phyloP scores from a whole-genome alignment of 1,140 invertebrate genomes.

The Sycobia sp. region DNA sequence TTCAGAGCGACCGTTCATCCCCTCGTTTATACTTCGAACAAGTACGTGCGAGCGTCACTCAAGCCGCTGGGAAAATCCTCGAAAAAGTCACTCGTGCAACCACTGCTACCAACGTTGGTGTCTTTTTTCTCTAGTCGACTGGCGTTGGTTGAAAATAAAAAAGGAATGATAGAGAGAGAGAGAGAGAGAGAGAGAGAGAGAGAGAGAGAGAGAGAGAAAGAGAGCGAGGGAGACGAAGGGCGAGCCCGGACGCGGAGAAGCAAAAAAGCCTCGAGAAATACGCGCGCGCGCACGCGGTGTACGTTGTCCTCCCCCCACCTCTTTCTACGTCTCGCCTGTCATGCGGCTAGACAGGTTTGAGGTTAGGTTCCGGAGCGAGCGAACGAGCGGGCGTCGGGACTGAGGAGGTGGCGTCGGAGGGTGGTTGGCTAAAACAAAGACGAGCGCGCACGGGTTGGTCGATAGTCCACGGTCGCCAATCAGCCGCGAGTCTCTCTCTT shows the following conservation, averaged over 20 bases:
- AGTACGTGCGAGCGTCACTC: too few relatives aligned
- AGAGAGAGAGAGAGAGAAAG: not conserved
- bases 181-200: conserved; percentile 1
- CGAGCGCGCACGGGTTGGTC: conserved; percentile 57
- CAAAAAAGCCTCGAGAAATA: conserved; percentile 23
- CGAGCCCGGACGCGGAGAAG: too few relatives aligned
- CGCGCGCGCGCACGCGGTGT: not conserved
- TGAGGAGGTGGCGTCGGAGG: conserved; percentile 35
- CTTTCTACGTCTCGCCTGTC: too few relatives aligned
- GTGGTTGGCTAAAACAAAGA: conserved; percentile 60
- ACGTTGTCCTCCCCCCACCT: conserved; percentile 13
- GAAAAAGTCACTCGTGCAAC: not conserved
- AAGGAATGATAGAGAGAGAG: conserved; percentile 7
- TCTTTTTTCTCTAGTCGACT: conserved; percentile 21
- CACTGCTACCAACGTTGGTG: not conserved
- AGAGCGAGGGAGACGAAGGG: too few relatives aligned
- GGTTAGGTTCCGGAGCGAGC: conserved; percentile 37
- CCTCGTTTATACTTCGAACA: too few relatives aligned
- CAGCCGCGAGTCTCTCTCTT: conserved; percentile 46
- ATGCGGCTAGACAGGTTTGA: conserved; percentile 33
- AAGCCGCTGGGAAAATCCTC: too few relatives aligned
- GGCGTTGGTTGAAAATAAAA: conserved; percentile 3
- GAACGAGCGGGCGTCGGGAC: too few relatives aligned
- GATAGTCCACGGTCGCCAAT: conserved; percentile 59
- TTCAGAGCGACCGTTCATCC: too few relatives aligned